Conservation (phyloP, 2,797 vertebrate species). For the Stomatorhinus walkeri region DNA sequence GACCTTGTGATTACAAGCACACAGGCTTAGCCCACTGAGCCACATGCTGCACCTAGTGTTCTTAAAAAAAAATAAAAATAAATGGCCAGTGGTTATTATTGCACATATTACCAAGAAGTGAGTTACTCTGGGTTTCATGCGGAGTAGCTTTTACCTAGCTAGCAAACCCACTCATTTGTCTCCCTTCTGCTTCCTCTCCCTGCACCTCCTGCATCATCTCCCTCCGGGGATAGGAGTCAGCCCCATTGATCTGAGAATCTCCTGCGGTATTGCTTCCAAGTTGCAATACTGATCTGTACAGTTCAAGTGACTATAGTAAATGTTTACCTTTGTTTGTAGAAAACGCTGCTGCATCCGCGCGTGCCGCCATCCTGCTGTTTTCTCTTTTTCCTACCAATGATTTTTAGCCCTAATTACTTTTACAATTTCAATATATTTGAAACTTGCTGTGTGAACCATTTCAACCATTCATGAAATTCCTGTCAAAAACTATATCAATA, state of each 20-base stretch:
- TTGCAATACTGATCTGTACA: neutral
- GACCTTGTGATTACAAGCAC: too few relatives aligned
- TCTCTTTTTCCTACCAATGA: neutral
- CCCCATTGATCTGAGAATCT: neutral
- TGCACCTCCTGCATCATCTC: neutral
- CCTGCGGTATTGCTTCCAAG: neutral
- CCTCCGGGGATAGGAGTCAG: neutral
- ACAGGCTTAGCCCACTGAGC: too few relatives aligned
- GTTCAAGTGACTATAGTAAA: neutral
- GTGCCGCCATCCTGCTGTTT: neutral
- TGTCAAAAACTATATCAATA: neutral
- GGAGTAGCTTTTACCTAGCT: neutral
- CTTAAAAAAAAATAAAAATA: neutral
- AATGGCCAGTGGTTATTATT: neutral
- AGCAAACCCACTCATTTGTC: neutral
- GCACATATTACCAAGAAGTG: neutral
- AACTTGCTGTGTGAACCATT: neutral
- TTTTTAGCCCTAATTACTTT: neutral
- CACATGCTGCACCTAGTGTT: neutral
- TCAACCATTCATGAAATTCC: neutral
- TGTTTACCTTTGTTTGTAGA: neutral
- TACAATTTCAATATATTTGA: neutral
- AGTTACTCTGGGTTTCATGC: neutral
- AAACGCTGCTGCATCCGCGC: neutral
- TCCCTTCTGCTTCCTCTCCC: neutral